A percentile compares a stretch with the other conserved stretches of the same genome.
Conservation (phyloP, 2,797 vertebrate genomes). For the Myotis daubentonii region DNA sequence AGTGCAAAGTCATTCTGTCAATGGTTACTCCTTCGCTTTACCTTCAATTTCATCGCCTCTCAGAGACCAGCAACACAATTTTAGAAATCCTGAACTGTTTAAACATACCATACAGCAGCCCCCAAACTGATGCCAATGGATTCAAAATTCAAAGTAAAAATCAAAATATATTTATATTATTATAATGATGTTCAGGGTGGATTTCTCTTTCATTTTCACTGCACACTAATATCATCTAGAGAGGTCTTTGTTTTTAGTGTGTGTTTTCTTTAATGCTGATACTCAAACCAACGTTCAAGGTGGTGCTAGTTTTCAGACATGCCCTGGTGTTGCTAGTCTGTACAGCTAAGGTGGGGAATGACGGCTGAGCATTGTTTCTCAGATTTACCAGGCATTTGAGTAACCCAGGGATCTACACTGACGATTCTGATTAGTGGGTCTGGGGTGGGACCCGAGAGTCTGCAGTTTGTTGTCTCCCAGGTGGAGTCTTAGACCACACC, state of each 20-base stretch:
- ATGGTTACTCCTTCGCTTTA: neutral
- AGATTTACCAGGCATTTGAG: neutral
- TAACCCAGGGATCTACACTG: neutral
- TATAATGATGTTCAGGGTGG: neutral
- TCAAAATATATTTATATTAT: conserved; percentile 36
- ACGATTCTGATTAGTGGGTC: neutral
- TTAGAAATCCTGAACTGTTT: conserved; percentile 59
- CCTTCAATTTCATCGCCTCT: conserved; percentile 16
- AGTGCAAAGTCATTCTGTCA: conserved; percentile 16
- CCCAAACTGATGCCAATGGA: neutral
- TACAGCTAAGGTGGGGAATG: neutral
- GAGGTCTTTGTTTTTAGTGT: neutral
- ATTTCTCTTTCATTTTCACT: neutral
- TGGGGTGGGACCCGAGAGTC: neutral
- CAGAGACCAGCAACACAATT: neutral
- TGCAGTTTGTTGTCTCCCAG: neutral
- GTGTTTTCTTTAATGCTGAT: neutral
- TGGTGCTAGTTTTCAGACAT: neutral
- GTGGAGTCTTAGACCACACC: neutral
- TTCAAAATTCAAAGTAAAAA: conserved; percentile 36
- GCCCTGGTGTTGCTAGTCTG: neutral
- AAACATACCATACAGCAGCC: neutral
- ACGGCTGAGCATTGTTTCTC: neutral
- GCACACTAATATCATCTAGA: neutral
- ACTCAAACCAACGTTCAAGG: neutral